phyloP scores from a whole-genome alignment of 2,888 invertebrate genomes.

The Trachelus iudaicus region DNA sequence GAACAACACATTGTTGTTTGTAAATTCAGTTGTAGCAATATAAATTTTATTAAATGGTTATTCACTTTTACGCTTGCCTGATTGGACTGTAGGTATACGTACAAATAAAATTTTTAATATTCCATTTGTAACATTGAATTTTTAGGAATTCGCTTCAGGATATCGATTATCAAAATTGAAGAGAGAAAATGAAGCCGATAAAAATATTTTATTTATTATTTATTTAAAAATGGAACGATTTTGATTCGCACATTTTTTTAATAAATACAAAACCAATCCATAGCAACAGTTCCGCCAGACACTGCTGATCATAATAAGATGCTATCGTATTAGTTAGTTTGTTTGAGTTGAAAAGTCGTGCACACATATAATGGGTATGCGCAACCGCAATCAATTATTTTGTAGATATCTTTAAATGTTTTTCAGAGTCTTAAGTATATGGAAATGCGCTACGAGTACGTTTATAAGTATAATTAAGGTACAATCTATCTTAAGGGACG shows the following conservation, averaged over 20 bases:
- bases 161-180: slow-evolving; percentile 17
- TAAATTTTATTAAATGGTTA: neutral
- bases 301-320: neutral
- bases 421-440: too few species aligned
- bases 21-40: neutral
- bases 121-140: neutral
- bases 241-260: neutral
- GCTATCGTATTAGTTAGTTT: neutral
- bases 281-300: neutral
- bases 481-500: too few species aligned
- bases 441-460: too few species aligned
- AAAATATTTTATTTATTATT: too few species aligned
- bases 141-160: slow-evolving; percentile 18
- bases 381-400: neutral
- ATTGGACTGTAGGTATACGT: neutral
- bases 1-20: neutral
- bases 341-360: neutral
- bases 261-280: neutral
- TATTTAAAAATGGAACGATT: neutral
- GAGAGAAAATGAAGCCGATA: neutral
- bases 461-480: too few species aligned
- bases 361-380: neutral
- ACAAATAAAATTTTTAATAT: too few species aligned
- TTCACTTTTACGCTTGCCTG: neutral
- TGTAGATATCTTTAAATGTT: too few species aligned